Evolutionary conservation across 2,888 invertebrate genomes (phyloP).

Genomic region (Drosophila pseudotakahashii): DNA sequence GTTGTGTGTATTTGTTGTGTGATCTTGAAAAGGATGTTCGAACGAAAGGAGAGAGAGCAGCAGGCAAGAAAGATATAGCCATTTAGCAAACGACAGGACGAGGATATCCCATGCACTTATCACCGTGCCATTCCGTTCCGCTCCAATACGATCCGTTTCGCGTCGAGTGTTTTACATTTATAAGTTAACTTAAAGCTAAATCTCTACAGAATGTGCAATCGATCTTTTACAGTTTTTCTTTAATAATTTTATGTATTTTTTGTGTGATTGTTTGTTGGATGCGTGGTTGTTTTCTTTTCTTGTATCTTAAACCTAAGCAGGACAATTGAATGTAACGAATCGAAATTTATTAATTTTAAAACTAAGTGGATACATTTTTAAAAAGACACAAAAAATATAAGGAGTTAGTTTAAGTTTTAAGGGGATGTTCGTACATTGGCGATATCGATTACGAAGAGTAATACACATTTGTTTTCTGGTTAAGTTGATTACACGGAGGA

Average conservation of each 20-base stretch:
- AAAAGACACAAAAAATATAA: conserved; percentile 20
- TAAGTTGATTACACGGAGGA: not conserved
- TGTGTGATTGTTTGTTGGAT: conserved; percentile 16
- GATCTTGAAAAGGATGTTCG: conserved; percentile 9
- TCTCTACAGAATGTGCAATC: conserved; percentile 45
- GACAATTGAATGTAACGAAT: conserved; percentile 23
- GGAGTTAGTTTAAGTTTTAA: not conserved
- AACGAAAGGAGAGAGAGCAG: conserved; percentile 13
- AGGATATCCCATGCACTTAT: conserved; percentile 23
- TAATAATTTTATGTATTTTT: conserved; percentile 22
- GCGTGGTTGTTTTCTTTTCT: conserved; percentile 14
- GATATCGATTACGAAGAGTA: not conserved
- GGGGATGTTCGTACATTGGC: not conserved
- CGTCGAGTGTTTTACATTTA: conserved; percentile 21
- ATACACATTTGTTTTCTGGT: not conserved
- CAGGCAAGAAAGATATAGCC: not conserved
- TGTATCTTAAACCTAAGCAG: conserved; percentile 23
- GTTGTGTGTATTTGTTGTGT: conserved; percentile 4
- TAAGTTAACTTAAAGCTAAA: conserved; percentile 38
- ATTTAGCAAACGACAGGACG: conserved; percentile 2
- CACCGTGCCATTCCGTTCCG: conserved; percentile 22
- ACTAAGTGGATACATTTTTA: conserved; percentile 21
- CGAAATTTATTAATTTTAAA: not conserved
- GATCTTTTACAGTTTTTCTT: conserved; percentile 29
- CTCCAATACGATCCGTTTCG: conserved; percentile 2